Evolutionary conservation across 2,888 invertebrate species (phyloP).

Genomic region (Gortyna flavago): DNA sequence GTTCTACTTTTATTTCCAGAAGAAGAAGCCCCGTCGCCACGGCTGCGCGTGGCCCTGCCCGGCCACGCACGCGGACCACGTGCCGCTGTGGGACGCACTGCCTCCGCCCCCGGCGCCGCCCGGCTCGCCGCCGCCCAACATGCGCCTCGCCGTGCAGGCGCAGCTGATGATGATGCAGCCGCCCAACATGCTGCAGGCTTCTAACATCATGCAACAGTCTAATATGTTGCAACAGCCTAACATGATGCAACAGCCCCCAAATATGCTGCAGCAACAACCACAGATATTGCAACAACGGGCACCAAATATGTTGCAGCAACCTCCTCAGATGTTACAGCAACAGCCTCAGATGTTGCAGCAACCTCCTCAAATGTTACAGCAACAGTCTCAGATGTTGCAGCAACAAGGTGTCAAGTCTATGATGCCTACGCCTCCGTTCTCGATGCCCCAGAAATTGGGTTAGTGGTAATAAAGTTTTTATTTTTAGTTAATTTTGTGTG

Average conservation of each 20-base stretch:
- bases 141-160: slow-evolving; percentile 22
- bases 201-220: slow-evolving; percentile 44
- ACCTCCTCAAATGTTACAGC: slow-evolving; percentile 45
- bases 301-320: slow-evolving; percentile 49
- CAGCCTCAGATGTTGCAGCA: slow-evolving; percentile 29
- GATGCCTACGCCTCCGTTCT: slow-evolving; percentile 53
- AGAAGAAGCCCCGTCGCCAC: slow-evolving; percentile 73
- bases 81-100: slow-evolving; percentile 88
- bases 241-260: slow-evolving; percentile 24
- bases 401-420: slow-evolving; percentile 48
- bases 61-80: slow-evolving; percentile 85
- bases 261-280: slow-evolving; percentile 46
- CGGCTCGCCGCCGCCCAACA: slow-evolving; percentile 79
- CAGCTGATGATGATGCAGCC: slow-evolving; percentile 49
- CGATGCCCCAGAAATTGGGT: slow-evolving; percentile 66
- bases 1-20: slow-evolving; percentile 58
- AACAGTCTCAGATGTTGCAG: slow-evolving; percentile 36
- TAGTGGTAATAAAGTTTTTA: slow-evolving; percentile 4
- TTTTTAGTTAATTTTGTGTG: neutral
- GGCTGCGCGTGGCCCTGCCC: slow-evolving; percentile 88
- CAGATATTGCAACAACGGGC: slow-evolving; percentile 47
- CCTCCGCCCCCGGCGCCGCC: slow-evolving; percentile 88
- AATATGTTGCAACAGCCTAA: slow-evolving; percentile 43
- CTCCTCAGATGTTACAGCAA: slow-evolving; percentile 43
- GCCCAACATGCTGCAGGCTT: slow-evolving; percentile 45